Evolutionary conservation across 2,113 vertebrate genomes (phyloP), one percentile per base, ranked within the genome.

Genomic region (Antidorcas marsupialis): DNA sequence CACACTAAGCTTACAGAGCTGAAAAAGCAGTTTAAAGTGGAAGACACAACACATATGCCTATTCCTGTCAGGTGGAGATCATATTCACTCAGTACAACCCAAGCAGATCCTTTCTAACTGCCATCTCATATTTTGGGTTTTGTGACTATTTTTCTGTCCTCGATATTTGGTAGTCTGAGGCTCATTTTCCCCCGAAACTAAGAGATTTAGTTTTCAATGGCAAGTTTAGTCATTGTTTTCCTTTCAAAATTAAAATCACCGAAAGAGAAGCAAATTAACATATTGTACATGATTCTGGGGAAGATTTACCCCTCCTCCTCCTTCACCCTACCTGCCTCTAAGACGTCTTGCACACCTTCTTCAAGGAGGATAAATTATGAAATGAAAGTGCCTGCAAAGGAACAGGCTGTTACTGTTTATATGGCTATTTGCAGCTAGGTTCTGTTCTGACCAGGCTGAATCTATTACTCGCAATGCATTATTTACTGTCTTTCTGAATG

Each of bases 401-500:
- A 87, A 82, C 14, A n/a, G 21, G 86, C 92, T 97, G 79, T 87
- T 93, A 15, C 74, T 94, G 23, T 81, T 94, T 86, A 83, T 78
- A 52, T 57, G 12, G 8, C 30, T 97, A 83, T 62, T 86, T 88
- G n/a, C 53, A 6, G 0, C 74, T 76, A 94, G 19, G 88, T 92
- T 98, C 97, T 59, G 27, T 93, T 93, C 50, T 5, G 94, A 84
- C 97, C 96, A 94, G 87, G 95, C 4, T 96, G 91, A 97, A 94
- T 89, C 59, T 53, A 95, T 96, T 98, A 64, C 83, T 82, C 91
- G 67, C 59, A 96, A 87, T 89, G 67, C 74, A 89, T 85, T 96
- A 95, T 97, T 97, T 97, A 85, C 79, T 94, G 5, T 64, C 57
- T 94, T 74, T 97, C 27, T 96, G 97, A 98, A 93, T 3, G 17